Conservation (phyloP, 2,113 vertebrate genomes). For the Plotosus lineatus region DNA sequence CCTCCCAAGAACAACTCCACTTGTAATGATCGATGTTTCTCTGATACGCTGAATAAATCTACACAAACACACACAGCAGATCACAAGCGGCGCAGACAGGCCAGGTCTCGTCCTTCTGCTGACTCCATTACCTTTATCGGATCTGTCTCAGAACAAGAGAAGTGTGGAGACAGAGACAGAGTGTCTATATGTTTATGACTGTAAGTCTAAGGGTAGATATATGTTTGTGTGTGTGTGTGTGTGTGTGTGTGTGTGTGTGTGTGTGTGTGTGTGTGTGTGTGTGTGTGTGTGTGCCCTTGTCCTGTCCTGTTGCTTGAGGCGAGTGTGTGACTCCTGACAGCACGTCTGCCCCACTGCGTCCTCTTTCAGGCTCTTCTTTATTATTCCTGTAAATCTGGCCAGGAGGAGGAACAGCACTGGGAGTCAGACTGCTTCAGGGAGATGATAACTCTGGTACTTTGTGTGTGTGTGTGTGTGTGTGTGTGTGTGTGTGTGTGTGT, state of each 20-base stretch:
- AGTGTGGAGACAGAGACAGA: background rate
- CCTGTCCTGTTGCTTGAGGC: slow-evolving; percentile 12
- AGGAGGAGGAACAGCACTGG: slow-evolving; percentile 12
- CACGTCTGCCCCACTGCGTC: slow-evolving; percentile 27
- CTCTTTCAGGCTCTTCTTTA: slow-evolving; percentile 37
- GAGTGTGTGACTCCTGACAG: slow-evolving; percentile 32
- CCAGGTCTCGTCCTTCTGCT: slow-evolving; percentile 33
- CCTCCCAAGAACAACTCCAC: slow-evolving; percentile 14
- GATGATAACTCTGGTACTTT: slow-evolving; percentile 27
- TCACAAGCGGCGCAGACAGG: slow-evolving; percentile 18
- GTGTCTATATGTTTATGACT: slow-evolving; percentile 26
- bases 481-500: background rate
- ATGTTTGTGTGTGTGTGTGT: background rate
- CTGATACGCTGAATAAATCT: slow-evolving; percentile 23
- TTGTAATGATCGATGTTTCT: slow-evolving; percentile 13
- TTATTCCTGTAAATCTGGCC: slow-evolving; percentile 45
- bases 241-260: slow-evolving; percentile 45
- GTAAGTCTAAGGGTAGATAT: background rate
- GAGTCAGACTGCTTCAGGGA: slow-evolving; percentile 40
- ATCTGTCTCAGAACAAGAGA: slow-evolving; percentile 53
- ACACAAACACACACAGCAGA: slow-evolving; percentile 12
- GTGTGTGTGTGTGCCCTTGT: slow-evolving; percentile 27
- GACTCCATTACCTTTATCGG: slow-evolving; percentile 32
- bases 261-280: slow-evolving; percentile 46
- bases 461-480: slow-evolving; percentile 39